Evolutionary conservation across 1,140 invertebrate species (phyloP), one percentile per base, ranked within the genome.

Genomic region (Bombus waltoni): DNA sequence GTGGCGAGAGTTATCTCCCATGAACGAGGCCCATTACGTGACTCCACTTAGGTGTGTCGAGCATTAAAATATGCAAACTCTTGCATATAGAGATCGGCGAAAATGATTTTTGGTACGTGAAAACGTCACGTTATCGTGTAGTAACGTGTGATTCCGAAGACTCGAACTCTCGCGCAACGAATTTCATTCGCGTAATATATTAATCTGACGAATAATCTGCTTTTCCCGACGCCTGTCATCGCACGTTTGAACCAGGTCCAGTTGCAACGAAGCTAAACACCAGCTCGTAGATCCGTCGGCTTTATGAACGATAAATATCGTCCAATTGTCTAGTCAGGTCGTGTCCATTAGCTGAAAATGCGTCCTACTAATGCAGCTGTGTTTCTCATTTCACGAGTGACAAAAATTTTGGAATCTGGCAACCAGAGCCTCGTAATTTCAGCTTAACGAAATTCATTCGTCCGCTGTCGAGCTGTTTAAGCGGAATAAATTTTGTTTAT

Each of bases 401-500:
- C 15, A 72, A 72, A 71, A 81, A 81, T 42, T 3, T 25, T 8
- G 28, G 4, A 22, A 25, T 8, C 47, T 2, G 28, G 47, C 25
- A 15, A 47, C 28, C 18, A 32, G 40, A 10, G 6, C 5, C 71
- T 75, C 42, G 81, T 57, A 83, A 83, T 44, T 65, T 44, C 42
- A 22, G 25, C 68, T 38, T 32, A 81, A 72, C 65, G 40, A n/a
- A 71, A 71, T 35, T 47, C 28, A 42, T 32, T 66, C n/a, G 18
- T 32, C 32, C 65, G 38, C 1, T 22, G 4, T n/a, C 57, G 47
- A 73, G 72, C 28, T n/a, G 47, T 68, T 38, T 3, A 35, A 15
- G n/a, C 28, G 22, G 25, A 38, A 72, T 85, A 80, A 85, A 80
- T 79, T 40, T 38, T 68, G 66, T 80, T 85, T 72, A 79, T 40